Base-by-base conservation (phyloP, 2,797 vertebrate genomes). In the Cynopterus sphinx region DNA sequence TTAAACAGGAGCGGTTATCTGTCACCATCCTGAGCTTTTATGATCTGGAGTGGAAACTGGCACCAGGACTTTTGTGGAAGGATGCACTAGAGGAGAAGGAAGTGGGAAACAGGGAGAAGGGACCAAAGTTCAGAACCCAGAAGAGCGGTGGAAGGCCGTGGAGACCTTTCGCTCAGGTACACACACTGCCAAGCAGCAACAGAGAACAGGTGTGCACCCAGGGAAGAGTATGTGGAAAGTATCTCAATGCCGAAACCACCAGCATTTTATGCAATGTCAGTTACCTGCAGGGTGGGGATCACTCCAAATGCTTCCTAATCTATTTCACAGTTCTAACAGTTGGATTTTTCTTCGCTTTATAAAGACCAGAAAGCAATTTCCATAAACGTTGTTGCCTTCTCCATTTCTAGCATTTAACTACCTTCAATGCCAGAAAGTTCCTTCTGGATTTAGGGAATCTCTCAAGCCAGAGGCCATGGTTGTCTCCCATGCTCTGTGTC, bases 1-100 rank as follows among this genome's bases (percentile, higher is more conserved):
- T 97, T 96, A 96, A 97, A 84, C 65, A 85, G 68, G 61, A 41
- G 68, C 6, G 9, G 75, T 95, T 96, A 96, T 94, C 96, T 97
- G 49, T 90, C 90, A 96, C 77, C 73, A 95, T 21, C 68, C 78
- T 90, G 85, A 77, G 77, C 49, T 94, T 97, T 96, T 95, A 83
- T 95, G 92, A 91, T 94, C 91, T 82, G 70, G 65, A 94, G 13
- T 51, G 83, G 39, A 49, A 84, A 73, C 31, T 53, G 85, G 74
- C 10, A 26, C 46, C 33, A 83, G 81, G 53, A 16, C 9, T 24
- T 26, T 71, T 41, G n/a, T 39, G 16, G 53, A 82, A 15, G 10
- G 6, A 41, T 3, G 12, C 1, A 3, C 22, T 43, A 8, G 4
- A 78, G 21, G 36, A 92, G 10, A 1, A 71, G 26, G 55, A 74